These are phyloP conservation scores for Apogon talboti DNA, from an alignment of 2,797 vertebrate species.

Conservation along the genomic window DNA sequence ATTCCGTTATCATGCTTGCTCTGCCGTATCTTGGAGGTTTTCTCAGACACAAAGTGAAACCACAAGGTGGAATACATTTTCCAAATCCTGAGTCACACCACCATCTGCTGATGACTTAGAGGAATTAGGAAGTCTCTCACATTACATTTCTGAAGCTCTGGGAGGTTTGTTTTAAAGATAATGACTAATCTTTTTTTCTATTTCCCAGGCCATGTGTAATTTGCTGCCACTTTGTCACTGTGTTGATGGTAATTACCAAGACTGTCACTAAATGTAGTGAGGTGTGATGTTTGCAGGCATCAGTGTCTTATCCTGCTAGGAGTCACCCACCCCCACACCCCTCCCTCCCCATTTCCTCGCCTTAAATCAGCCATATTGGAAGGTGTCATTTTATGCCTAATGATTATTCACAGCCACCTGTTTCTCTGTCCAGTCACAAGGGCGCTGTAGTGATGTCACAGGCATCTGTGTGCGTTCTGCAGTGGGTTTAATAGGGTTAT, in stretches of 20 bases:
- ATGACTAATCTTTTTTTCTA: constrained; percentile 35
- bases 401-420: constrained; percentile 84
- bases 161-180: constrained; percentile 12
- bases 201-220: constrained; percentile 18
- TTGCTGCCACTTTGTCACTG: constrained; percentile 17
- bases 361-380: constrained; percentile 71
- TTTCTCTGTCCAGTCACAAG: constrained; percentile 54
- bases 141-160: background rate
- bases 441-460: constrained; percentile 10
- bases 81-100: constrained; percentile 13
- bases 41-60: too few species aligned
- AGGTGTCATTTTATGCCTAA: constrained; percentile 73
- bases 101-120: constrained; percentile 35
- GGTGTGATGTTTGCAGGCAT: constrained; percentile 45
- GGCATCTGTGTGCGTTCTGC: background rate
- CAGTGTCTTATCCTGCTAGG: constrained; percentile 14
- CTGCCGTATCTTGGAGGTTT: too few species aligned
- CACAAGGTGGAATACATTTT: constrained; percentile 1
- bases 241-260: constrained; percentile 51
- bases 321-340: constrained; percentile 20
- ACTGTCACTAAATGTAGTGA: constrained; percentile 36
- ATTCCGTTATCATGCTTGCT: too few species aligned
- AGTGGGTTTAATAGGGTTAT: constrained; percentile 42
- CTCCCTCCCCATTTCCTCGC: constrained; percentile 24
- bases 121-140: background rate